Evolutionary conservation across 1,140 invertebrate genomes (phyloP).

Genomic region (Battus philenor): DNA sequence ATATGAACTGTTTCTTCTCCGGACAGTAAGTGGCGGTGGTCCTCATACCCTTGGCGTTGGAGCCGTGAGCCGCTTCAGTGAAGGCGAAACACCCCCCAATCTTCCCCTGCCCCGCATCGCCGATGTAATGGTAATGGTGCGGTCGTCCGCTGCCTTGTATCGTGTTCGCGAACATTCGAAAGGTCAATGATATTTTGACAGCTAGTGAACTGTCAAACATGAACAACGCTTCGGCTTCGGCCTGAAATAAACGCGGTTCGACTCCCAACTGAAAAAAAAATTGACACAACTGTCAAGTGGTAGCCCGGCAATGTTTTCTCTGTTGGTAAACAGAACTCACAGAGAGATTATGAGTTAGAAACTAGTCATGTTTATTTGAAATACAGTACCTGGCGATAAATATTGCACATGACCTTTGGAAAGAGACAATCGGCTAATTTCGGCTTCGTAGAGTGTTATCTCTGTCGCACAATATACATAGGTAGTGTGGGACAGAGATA

Average conservation of each 20-base stretch:
- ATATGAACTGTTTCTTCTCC: conserved; percentile 84
- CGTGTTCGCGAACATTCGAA: conserved; percentile 76
- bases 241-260: conserved; percentile 64
- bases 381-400: too few species aligned
- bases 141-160: conserved; percentile 75
- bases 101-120: conserved; percentile 75
- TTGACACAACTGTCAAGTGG: too few species aligned
- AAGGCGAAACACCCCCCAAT: conserved; percentile 87
- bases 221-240: conserved; percentile 77
- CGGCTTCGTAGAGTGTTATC: too few species aligned
- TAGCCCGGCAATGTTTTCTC: too few species aligned
- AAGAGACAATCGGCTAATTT: too few species aligned
- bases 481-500: too few species aligned
- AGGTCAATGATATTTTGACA: conserved; percentile 79
- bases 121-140: conserved; percentile 78
- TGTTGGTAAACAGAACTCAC: too few species aligned
- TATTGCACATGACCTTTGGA: too few species aligned
- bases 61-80: conserved; percentile 92
- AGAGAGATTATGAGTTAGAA: too few species aligned
- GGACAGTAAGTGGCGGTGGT: conserved; percentile 89
- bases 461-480: too few species aligned
- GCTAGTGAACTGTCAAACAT: conserved; percentile 83
- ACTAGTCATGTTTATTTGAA: too few species aligned
- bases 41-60: conserved; percentile 88
- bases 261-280: conserved; percentile 61